phyloP scores from a whole-genome alignment of 2,888 invertebrate species.

The Alloscopus bannaensis region DNA sequence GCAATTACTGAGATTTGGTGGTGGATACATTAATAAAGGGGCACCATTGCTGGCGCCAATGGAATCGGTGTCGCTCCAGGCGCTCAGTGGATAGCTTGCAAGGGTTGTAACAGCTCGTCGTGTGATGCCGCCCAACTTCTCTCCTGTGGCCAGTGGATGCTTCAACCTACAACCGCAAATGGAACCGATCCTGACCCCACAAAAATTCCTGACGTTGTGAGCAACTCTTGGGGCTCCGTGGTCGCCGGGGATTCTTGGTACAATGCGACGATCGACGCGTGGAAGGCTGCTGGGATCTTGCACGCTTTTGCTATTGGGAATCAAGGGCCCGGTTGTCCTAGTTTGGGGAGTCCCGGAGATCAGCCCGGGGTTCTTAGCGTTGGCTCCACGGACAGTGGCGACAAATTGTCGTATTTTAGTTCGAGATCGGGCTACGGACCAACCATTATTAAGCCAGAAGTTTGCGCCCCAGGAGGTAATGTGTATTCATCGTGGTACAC shows the following conservation, averaged over 20 bases:
- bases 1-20: neutral
- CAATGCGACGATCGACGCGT: constrained; percentile 42
- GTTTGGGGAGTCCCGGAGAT: constrained; percentile 41
- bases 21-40: too few species aligned
- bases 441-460: constrained; percentile 22
- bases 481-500: constrained; percentile 15
- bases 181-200: constrained; percentile 23
- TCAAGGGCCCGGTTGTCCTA: constrained; percentile 33
- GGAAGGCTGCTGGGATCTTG: constrained; percentile 50
- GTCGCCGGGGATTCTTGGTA: constrained; percentile 31
- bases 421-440: constrained; percentile 30
- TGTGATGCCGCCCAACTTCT: constrained; percentile 23
- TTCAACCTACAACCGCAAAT: constrained; percentile 35
- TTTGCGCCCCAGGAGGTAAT: constrained; percentile 39
- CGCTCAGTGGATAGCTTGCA: neutral
- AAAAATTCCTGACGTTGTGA: constrained; percentile 33
- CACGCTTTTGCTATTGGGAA: constrained; percentile 52
- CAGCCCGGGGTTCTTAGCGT: constrained; percentile 27
- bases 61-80: constrained; percentile 46
- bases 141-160: constrained; percentile 42
- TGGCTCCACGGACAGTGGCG: constrained; percentile 39
- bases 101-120: neutral
- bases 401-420: constrained; percentile 32
- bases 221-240: constrained; percentile 40
- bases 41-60: constrained; percentile 24